phyloP scores from a whole-genome alignment of 1,140 invertebrate species.

The Bilobella aurantiaca region DNA sequence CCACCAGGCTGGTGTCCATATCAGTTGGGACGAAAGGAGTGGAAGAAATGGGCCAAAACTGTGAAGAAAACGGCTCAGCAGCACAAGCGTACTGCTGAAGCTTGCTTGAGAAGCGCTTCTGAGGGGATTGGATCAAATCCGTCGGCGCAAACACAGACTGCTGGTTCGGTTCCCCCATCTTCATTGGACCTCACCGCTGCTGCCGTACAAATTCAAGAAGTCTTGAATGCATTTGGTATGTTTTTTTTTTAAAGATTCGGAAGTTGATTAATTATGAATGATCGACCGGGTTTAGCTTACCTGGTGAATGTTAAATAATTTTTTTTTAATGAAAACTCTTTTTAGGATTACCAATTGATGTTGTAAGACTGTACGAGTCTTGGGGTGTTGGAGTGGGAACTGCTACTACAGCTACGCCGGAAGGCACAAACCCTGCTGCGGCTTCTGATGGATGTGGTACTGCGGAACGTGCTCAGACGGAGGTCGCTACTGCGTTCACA shows the following conservation, averaged over 20 bases:
- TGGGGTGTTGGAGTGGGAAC: background rate
- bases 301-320: too few species aligned
- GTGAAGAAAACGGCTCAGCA: slow-evolving; percentile 26
- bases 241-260: too few species aligned
- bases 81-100: slow-evolving; percentile 25
- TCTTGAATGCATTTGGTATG: slow-evolving; percentile 29
- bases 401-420: background rate
- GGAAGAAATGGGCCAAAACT: slow-evolving; percentile 25
- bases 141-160: background rate
- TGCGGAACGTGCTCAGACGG: background rate
- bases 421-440: too few species aligned
- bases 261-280: too few species aligned
- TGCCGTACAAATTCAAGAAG: slow-evolving; percentile 31
- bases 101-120: background rate
- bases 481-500: background rate
- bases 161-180: background rate
- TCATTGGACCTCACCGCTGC: slow-evolving; percentile 24
- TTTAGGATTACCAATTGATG: slow-evolving; percentile 32
- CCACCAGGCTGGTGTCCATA: slow-evolving; percentile 20
- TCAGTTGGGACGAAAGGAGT: slow-evolving; percentile 22
- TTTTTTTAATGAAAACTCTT: slow-evolving; percentile 2
- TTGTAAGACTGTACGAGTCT: slow-evolving; percentile 30
- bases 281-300: too few species aligned
- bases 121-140: background rate
- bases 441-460: background rate